phyloP scores from a whole-genome alignment of 2,797 vertebrate species.

The Amblyopsis hoosieri region DNA sequence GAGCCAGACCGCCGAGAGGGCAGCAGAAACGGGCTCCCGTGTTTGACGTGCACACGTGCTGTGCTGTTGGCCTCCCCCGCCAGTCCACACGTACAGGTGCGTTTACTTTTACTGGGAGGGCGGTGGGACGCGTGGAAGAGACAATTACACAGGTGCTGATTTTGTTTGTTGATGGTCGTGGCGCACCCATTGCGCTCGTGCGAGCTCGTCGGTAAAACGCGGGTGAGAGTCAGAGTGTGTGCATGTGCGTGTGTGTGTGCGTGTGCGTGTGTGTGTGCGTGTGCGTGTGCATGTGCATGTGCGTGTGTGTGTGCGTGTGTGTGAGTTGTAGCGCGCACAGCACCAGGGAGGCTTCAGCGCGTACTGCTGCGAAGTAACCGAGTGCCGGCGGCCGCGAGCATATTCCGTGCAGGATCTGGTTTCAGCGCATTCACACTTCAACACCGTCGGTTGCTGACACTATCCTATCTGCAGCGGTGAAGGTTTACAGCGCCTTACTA shows the following conservation, averaged over 20 bases:
- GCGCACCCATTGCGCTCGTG: constrained; percentile 10
- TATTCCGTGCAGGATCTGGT: no score
- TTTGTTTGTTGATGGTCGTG: constrained; percentile 6
- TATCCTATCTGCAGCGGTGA: no score
- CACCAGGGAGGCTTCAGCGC: constrained; percentile 16
- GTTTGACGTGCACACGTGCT: no score
- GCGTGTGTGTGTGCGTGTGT: constrained; percentile 9
- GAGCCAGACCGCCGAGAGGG: constrained; percentile 63
- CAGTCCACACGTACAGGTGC: no score
- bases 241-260: not conserved
- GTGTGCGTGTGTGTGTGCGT: not conserved
- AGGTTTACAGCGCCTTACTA: no score
- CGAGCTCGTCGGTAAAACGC: not conserved
- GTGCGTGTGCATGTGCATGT: not conserved
- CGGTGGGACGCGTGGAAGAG: not conserved
- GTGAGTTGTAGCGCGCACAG: no score
- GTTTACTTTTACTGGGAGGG: no score
- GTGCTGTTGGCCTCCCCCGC: no score
- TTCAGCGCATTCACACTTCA: no score
- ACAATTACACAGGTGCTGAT: not conserved
- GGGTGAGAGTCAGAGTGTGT: not conserved
- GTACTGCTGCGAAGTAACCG: constrained; percentile 1
- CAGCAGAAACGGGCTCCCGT: constrained; percentile 48
- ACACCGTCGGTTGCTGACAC: no score
- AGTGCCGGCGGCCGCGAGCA: no score